A percentile compares a stretch with the other conserved stretches of the same genome.
Conservation (phyloP, 2,113 vertebrate genomes). For the Pionites leucogaster region DNA sequence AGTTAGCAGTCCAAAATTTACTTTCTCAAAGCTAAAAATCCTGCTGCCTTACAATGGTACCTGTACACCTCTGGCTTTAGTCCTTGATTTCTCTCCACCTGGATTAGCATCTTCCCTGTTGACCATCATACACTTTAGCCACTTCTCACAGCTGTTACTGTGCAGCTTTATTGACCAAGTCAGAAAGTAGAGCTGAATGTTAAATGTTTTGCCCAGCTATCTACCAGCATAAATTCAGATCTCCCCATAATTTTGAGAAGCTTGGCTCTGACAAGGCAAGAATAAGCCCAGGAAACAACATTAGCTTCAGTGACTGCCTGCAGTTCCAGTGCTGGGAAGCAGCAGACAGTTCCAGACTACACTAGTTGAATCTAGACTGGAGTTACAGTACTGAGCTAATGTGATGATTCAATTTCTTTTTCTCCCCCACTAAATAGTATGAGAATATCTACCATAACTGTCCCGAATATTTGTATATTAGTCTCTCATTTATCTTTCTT, state of each 20-base stretch:
- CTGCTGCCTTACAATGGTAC: background rate
- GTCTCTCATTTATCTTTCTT: background rate
- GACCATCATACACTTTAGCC: background rate
- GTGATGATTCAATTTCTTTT: background rate
- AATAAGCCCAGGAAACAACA: background rate
- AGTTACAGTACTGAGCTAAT: background rate
- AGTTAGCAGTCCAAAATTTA: background rate
- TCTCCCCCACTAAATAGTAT: background rate
- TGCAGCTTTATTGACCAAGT: background rate
- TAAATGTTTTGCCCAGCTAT: background rate
- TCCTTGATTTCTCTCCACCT: background rate
- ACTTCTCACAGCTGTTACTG: fast-evolving
- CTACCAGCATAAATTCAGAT: background rate
- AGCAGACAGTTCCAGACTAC: background rate
- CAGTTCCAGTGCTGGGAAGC: background rate
- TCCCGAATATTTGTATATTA: background rate
- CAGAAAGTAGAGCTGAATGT: background rate
- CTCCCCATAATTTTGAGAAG: background rate
- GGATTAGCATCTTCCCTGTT: background rate
- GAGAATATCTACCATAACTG: background rate
- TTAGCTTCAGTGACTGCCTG: background rate
- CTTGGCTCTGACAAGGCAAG: background rate
- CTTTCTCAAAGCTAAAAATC: background rate
- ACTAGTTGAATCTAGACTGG: slow-evolving; percentile 6
- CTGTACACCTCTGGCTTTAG: background rate